These are phyloP conservation scores for Eupithecia vulgata DNA, from an alignment of 2,888 invertebrate genomes.

Conservation along the genomic window DNA sequence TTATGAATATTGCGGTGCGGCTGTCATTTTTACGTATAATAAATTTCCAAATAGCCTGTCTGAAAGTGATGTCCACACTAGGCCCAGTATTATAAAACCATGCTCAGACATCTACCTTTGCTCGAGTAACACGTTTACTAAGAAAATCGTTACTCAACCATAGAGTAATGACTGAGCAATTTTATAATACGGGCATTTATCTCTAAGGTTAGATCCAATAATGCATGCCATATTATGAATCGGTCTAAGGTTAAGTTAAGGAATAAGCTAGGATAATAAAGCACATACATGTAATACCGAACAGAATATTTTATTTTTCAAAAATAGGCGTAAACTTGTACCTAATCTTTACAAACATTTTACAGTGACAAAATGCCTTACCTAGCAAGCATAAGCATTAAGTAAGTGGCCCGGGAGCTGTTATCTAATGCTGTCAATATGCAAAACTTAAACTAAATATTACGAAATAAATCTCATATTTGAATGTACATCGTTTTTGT, in stretches of 20 bases:
- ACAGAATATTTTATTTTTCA: too few species aligned
- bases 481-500: too few species aligned
- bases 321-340: too few species aligned
- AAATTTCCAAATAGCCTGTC: background rate
- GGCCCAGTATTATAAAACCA: background rate
- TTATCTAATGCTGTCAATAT: too few species aligned
- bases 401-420: too few species aligned
- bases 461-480: too few species aligned
- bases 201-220: background rate
- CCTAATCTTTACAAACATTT: too few species aligned
- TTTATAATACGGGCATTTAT: background rate
- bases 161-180: background rate
- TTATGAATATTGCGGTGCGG: slow-evolving; percentile 23
- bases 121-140: too few species aligned
- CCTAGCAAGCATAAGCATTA: too few species aligned
- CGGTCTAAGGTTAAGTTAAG: background rate
- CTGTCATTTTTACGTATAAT: background rate
- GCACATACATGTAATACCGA: background rate
- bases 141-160: background rate
- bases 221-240: background rate
- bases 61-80: background rate
- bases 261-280: background rate
- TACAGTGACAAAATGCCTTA: too few species aligned
- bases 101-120: too few species aligned
- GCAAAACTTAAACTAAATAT: too few species aligned